Base-by-base conservation (phyloP, 2,888 invertebrate species). In the Crioceris asparagi region DNA sequence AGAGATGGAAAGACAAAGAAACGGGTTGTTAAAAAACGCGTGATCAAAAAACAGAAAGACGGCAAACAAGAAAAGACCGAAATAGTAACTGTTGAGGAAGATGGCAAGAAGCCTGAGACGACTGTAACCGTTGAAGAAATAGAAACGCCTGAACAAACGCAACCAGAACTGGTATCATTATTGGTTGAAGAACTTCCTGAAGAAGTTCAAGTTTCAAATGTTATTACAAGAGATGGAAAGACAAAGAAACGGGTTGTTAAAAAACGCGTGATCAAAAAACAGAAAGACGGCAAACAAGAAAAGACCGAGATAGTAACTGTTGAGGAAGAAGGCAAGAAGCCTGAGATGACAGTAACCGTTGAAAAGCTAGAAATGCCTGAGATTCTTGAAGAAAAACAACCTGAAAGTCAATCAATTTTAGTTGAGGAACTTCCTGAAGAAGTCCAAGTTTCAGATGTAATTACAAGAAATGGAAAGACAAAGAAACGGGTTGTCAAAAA, bases 51-150 rank as follows among this genome's bases (percentile, higher is more conserved):
- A 25, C 61, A 57, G 10, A 55, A 54, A 17, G 61, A 55, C 3
- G 52, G 50, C 7, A 56, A 55, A 31, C 40, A 62, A 25, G 54
- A 61, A 48, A 47, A 53, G 0, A 59, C 62, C 21, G 61, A 71
- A 65, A 67, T 68, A 51, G 55, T 57, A 3, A 62, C 57, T 0
- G 56, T 62, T 23, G 64, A 67, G 46, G 65, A 65, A 46, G 64
- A 65, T 42, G 64, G 67, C 25, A 53, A 57, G 31, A 40, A 46
- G 36, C 61, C 64, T 3, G 51, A 60, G 33, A 60, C 56, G 1
- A 58, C 59, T 38, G 53, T 66, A 50, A 65, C 64, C 7, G 57
- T 64, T 2, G 68, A 69, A 4, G 55, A 65, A 15, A 56, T 66
- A 6, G 41, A 44, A 39, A 32, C 34, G 12, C 32, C 42, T 8